These are phyloP conservation scores for Lampris incognitus DNA, from an alignment of 2,113 vertebrate species.

Conservation along the genomic window DNA sequence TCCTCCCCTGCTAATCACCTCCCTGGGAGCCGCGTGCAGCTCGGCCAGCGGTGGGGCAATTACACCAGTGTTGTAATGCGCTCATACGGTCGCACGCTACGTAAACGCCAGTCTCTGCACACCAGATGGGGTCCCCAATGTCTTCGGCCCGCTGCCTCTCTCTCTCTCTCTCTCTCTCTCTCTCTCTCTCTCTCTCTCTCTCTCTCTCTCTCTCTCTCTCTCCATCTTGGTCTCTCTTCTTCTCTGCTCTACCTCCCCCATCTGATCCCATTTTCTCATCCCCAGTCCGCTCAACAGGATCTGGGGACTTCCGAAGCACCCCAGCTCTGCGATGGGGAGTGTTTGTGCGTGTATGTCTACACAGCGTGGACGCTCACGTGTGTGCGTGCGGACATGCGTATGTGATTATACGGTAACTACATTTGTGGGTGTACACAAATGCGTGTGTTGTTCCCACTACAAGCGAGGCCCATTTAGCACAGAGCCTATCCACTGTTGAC, in stretches of 20 bases:
- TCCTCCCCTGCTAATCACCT: conserved; percentile 65
- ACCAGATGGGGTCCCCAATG: conserved; percentile 67
- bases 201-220: conserved; percentile 45
- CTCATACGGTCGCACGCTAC: conserved; percentile 43
- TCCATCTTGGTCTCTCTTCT: conserved; percentile 9
- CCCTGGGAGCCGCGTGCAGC: conserved; percentile 56
- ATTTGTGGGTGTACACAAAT: background rate
- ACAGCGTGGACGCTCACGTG: background rate
- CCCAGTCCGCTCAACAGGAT: conserved; percentile 21
- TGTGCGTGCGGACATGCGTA: conserved; percentile 17
- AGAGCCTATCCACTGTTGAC: conserved; percentile 36
- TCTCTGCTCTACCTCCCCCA: too few relatives aligned
- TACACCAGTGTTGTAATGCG: conserved; percentile 61
- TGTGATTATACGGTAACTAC: background rate
- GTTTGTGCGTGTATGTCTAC: background rate
- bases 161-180: conserved; percentile 11
- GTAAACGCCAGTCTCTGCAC: conserved; percentile 48
- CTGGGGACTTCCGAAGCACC: conserved; percentile 66
- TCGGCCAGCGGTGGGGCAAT: conserved; percentile 57
- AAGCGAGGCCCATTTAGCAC: conserved; percentile 42
- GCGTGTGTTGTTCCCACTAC: conserved; percentile 17
- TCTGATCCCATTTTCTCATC: too few relatives aligned
- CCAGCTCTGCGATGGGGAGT: conserved; percentile 52
- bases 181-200: conserved; percentile 38
- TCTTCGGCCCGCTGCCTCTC: conserved; percentile 42